Evolutionary conservation across 2,113 vertebrate genomes (phyloP).

Genomic region (Typhlomys cinereus): DNA sequence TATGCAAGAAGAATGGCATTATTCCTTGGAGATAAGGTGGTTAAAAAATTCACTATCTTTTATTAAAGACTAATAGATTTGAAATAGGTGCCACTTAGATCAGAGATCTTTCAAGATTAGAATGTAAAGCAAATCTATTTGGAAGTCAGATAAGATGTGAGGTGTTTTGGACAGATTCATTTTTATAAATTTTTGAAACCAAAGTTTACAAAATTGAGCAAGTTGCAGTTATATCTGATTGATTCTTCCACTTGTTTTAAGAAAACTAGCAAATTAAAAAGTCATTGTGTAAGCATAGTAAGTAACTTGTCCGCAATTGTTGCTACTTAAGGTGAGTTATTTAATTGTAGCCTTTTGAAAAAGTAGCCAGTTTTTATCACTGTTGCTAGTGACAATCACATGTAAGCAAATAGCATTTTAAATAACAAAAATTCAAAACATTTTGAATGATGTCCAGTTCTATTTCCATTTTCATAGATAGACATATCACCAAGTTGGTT

Average conservation of each 20-base stretch:
- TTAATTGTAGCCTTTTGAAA: conserved; percentile 3
- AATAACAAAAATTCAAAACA: conserved; percentile 38
- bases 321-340: background rate
- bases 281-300: background rate
- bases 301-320: background rate
- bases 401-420: conserved; percentile 24
- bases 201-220: conserved; percentile 16
- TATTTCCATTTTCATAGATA: conserved; percentile 42
- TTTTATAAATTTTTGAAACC: conserved; percentile 29
- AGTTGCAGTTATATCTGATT: conserved; percentile 9
- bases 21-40: background rate
- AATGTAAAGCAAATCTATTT: conserved; percentile 46
- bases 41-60: conserved; percentile 29
- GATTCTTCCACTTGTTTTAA: conserved; percentile 36
- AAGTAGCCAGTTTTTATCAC: background rate
- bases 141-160: conserved; percentile 23
- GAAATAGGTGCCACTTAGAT: conserved; percentile 8
- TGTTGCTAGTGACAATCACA: conserved; percentile 23
- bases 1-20: background rate
- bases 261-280: background rate
- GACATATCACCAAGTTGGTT: conserved; percentile 36
- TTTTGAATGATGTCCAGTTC: conserved; percentile 31
- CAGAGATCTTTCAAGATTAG: background rate
- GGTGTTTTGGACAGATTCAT: conserved; percentile 40
- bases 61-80: conserved; percentile 34